These are phyloP conservation scores for Cataglyphis cursor DNA, from an alignment of 2,888 invertebrate species.

Conservation along the genomic window DNA sequence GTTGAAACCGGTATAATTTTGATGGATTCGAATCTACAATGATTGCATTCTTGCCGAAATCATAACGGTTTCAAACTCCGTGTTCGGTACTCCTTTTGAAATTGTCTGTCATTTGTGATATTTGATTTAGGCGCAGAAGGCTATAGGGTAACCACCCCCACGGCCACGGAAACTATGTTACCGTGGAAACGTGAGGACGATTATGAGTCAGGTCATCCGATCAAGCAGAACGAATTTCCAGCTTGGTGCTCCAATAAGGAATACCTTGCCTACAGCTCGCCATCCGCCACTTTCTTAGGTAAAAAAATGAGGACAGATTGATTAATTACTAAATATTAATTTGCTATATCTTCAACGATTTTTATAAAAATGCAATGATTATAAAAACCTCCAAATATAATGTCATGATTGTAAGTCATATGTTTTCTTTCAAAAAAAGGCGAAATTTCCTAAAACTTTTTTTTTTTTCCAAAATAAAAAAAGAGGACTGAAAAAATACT, in stretches of 20 bases:
- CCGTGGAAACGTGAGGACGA: slow-evolving; percentile 97
- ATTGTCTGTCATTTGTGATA: slow-evolving; percentile 12
- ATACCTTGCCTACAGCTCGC: slow-evolving; percentile 96
- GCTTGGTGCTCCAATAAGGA: slow-evolving; percentile 98
- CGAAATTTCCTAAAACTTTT: background rate
- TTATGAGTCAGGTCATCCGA: slow-evolving; percentile 89
- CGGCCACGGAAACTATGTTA: slow-evolving; percentile 95
- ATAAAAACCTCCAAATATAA: background rate
- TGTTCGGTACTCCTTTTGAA: background rate
- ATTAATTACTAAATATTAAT: background rate
- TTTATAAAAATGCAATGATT: background rate
- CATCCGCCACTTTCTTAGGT: slow-evolving; percentile 97
- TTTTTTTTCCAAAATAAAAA: background rate
- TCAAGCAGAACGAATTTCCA: slow-evolving; percentile 95
- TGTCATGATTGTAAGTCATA: background rate
- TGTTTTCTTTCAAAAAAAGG: slow-evolving; percentile 8
- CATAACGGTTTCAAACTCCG: slow-evolving; percentile 2
- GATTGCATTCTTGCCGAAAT: slow-evolving; percentile 32
- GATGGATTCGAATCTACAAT: background rate
- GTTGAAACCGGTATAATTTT: slow-evolving; percentile 9
- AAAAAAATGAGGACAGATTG: slow-evolving; percentile 79
- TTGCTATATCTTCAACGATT: background rate
- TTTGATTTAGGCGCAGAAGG: slow-evolving; percentile 88
- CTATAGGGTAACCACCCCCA: slow-evolving; percentile 94
- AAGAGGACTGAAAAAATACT: background rate